Conservation (phyloP, 2,888 invertebrate genomes). For the Sphinx pinastri region DNA sequence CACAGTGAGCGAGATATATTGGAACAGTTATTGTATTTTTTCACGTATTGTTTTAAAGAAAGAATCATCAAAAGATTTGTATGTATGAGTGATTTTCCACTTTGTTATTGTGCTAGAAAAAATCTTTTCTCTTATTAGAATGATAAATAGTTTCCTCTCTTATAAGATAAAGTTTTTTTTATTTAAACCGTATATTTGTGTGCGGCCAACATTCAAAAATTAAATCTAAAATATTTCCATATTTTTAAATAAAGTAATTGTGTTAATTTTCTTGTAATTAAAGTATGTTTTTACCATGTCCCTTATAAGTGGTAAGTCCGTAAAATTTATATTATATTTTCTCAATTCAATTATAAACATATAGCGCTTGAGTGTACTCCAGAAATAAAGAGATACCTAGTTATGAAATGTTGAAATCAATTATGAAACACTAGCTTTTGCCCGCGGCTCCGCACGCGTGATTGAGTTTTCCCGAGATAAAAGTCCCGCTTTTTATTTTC, state of each 20-base stretch:
- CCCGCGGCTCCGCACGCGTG: too few relatives aligned
- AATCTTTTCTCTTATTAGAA: conserved; percentile 4
- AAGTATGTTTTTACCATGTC: too few relatives aligned
- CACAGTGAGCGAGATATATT: conserved; percentile 17
- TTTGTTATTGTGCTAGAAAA: conserved; percentile 13
- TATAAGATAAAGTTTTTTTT: background rate
- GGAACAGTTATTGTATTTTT: conserved; percentile 21
- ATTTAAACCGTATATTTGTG: background rate
- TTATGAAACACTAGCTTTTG: background rate
- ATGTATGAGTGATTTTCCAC: conserved; percentile 18
- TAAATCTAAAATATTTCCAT: background rate
- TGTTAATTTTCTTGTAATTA: too few relatives aligned
- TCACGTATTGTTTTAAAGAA: conserved; percentile 9
- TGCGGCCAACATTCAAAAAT: background rate
- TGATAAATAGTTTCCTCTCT: conserved; percentile 17
- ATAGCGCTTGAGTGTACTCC: background rate
- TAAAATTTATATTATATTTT: too few relatives aligned
- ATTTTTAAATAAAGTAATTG: too few relatives aligned
- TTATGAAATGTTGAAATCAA: background rate
- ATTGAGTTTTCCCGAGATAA: too few relatives aligned
- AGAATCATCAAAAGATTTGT: conserved; percentile 12
- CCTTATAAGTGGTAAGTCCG: too few relatives aligned
- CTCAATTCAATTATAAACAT: too few relatives aligned
- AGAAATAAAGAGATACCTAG: too few relatives aligned
- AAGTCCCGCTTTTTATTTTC: too few relatives aligned